Conservation (phyloP, 1,140 invertebrate species). For the Heliconius hewitsoni region DNA sequence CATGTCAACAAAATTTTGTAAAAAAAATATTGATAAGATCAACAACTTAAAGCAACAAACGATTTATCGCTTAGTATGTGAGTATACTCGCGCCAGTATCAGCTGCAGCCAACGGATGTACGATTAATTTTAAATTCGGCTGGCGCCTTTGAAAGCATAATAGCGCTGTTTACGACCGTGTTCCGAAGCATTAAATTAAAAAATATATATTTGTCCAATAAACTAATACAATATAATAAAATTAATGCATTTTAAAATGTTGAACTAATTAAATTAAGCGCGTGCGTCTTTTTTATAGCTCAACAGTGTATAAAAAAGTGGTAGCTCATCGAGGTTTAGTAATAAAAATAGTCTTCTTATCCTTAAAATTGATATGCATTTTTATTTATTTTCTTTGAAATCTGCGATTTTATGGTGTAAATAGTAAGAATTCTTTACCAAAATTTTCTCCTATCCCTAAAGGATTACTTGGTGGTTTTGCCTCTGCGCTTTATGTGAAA, state of each 20-base stretch:
- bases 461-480: too few relatives aligned
- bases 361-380: background rate
- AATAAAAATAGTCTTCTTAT: background rate
- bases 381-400: too few relatives aligned
- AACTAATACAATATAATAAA: slow-evolving; percentile 13
- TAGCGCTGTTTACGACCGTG: slow-evolving; percentile 16
- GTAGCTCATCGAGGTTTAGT: background rate
- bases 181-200: slow-evolving; percentile 12
- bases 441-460: too few relatives aligned
- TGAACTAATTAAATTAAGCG: background rate
- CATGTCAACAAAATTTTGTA: background rate
- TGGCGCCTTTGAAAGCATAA: slow-evolving; percentile 24
- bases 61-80: slow-evolving; percentile 8
- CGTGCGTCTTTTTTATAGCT: background rate
- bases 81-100: slow-evolving; percentile 6
- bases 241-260: slow-evolving; percentile 1
- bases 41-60: background rate
- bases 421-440: too few relatives aligned
- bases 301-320: background rate
- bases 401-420: too few relatives aligned
- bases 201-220: slow-evolving; percentile 1
- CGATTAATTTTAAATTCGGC: slow-evolving; percentile 47
- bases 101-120: slow-evolving; percentile 43
- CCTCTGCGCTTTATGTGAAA: too few relatives aligned
- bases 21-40: background rate